Evolutionary conservation across 2,888 invertebrate species (phyloP).

Genomic region (Acrobasis repandana): DNA sequence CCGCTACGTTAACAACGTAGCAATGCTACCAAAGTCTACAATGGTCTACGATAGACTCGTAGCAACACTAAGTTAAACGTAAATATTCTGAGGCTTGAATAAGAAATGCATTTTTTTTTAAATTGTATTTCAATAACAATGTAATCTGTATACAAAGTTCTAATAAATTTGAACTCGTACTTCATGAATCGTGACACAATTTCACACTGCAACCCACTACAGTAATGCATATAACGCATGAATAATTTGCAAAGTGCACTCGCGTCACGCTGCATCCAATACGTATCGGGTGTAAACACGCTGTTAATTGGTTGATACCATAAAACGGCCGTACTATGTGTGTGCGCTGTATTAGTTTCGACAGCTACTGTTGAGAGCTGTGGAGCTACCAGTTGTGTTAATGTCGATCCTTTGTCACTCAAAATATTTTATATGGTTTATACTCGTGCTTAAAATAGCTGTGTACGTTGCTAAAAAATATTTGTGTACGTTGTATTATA

Average conservation of each 20-base stretch:
- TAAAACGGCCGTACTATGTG: conserved; percentile 41
- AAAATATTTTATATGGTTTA: no score
- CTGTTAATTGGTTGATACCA: conserved; percentile 55
- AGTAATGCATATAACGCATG: conserved; percentile 21
- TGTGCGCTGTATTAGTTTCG: conserved; percentile 31
- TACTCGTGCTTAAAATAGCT: no score
- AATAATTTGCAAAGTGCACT: conserved; percentile 23
- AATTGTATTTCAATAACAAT: neutral
- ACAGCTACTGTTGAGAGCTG: no score
- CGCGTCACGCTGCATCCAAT: conserved; percentile 20
- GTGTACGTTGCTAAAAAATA: no score
- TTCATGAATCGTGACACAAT: neutral
- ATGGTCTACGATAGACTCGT: no score
- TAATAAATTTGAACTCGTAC: neutral
- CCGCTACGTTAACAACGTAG: neutral
- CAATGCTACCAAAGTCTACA: no score
- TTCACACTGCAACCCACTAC: neutral
- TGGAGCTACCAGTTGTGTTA: no score
- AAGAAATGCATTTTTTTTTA: no score
- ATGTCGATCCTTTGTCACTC: no score
- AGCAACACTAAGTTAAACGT: no score
- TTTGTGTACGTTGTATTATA: conserved; percentile 45
- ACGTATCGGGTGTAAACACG: conserved; percentile 44
- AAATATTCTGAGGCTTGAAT: no score
- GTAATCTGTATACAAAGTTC: neutral